A percentile compares a stretch with the other conserved stretches of the same genome.
Evolutionary conservation across 2,797 vertebrate species (phyloP).

Genomic region (Sebastes nivosus): DNA sequence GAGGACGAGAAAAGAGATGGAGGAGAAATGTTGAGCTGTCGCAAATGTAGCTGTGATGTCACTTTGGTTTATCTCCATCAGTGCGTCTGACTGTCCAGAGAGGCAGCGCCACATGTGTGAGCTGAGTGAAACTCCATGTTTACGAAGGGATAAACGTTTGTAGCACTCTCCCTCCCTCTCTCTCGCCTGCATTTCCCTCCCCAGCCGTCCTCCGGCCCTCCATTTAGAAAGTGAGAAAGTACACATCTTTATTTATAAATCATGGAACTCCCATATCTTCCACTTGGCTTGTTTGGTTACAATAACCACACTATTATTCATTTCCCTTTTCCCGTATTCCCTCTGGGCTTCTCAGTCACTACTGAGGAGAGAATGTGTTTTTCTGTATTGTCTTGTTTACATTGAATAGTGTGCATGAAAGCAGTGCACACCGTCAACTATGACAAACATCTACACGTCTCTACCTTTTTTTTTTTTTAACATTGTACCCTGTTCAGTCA

Average conservation of each 20-base stretch:
- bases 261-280: conserved; percentile 71
- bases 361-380: background rate
- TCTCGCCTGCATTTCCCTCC: conserved; percentile 17
- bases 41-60: conserved; percentile 63
- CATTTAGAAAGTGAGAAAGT: conserved; percentile 62
- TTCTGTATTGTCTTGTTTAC: conserved; percentile 7
- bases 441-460: background rate
- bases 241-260: conserved; percentile 79
- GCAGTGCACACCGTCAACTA: background rate
- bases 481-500: background rate
- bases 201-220: conserved; percentile 28
- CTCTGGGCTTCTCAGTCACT: background rate
- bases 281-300: conserved; percentile 71
- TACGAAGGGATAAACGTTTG: conserved; percentile 63
- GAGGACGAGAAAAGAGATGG: conserved; percentile 7
- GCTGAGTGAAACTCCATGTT: conserved; percentile 79
- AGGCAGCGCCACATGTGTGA: conserved; percentile 49
- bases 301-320: conserved; percentile 60
- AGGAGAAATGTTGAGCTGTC: conserved; percentile 54
- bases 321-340: conserved; percentile 30
- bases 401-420: background rate
- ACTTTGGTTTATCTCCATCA: conserved; percentile 73
- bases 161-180: conserved; percentile 2
- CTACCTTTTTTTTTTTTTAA: background rate
- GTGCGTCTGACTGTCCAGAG: conserved; percentile 59